phyloP scores from a whole-genome alignment of 2,888 invertebrate genomes.

The Cheilosia vulpina region DNA sequence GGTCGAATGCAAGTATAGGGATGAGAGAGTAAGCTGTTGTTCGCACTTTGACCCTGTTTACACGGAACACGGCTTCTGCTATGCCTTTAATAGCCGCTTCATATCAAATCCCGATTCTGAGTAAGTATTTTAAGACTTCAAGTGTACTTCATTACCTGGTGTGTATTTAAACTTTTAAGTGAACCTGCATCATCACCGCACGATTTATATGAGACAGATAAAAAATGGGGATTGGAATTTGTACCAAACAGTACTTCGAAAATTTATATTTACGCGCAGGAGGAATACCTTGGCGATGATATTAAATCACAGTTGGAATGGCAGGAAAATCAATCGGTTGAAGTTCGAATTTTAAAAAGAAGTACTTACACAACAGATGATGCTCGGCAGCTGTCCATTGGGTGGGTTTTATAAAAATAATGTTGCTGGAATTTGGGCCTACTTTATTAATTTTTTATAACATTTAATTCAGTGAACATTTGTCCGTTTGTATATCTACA shows the following conservation, averaged over 20 bases:
- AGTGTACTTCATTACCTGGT: neutral
- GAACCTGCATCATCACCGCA: conserved; percentile 78
- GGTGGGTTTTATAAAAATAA: conserved; percentile 73
- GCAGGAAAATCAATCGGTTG: conserved; percentile 84
- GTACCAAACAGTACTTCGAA: conserved; percentile 80
- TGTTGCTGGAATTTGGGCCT: too few relatives aligned
- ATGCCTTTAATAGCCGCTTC: conserved; percentile 86
- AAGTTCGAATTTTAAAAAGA: conserved; percentile 87
- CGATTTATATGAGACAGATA: conserved; percentile 83
- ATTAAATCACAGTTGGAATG: conserved; percentile 89
- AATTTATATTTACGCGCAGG: conserved; percentile 86
- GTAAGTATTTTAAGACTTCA: conserved; percentile 77
- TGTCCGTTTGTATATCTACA: too few relatives aligned
- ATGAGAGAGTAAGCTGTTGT: conserved; percentile 87
- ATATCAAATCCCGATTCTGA: conserved; percentile 79
- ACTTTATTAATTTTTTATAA: too few relatives aligned
- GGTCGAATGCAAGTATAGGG: conserved; percentile 87
- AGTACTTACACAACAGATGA: conserved; percentile 91
- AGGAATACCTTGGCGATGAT: conserved; percentile 89
- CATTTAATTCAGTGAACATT: too few relatives aligned
- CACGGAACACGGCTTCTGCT: conserved; percentile 90
- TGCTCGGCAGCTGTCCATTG: conserved; percentile 87
- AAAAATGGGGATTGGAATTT: conserved; percentile 83
- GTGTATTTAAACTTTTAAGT: conserved; percentile 73
- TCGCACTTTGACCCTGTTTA: conserved; percentile 88